Conservation (phyloP, 92 coral and sea anemone species). For the Porites rus region DNA sequence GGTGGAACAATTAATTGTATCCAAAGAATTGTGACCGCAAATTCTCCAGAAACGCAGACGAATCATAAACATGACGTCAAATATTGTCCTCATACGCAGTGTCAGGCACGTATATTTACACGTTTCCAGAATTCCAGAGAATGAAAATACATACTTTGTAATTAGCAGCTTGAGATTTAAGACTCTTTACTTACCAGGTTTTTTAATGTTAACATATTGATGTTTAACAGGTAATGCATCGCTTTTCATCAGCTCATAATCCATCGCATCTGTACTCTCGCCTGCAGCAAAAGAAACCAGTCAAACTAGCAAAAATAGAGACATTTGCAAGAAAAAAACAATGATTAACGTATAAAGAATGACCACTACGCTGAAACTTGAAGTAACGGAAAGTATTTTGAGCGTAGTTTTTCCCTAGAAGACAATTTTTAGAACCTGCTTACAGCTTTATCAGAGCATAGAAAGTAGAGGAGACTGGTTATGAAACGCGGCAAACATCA, state of each 20-base stretch:
- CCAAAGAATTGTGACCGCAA: background rate
- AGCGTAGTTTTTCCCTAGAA: too few relatives aligned
- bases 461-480: too few relatives aligned
- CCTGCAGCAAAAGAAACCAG: background rate
- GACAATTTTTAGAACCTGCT: too few relatives aligned
- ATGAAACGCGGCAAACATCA: too few relatives aligned
- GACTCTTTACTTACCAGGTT: background rate
- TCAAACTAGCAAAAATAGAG: background rate
- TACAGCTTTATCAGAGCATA: too few relatives aligned
- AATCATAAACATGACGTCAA: background rate
- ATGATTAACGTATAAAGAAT: too few relatives aligned
- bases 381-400: too few relatives aligned
- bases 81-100: background rate
- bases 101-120: background rate
- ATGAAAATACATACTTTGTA: background rate
- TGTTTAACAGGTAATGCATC: constrained; percentile 9
- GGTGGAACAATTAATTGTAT: background rate
- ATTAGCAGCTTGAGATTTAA: background rate
- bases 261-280: constrained; percentile 11
- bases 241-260: constrained; percentile 40
- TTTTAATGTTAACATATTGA: constrained; percentile 35
- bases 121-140: constrained; percentile 1
- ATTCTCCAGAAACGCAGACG: background rate
- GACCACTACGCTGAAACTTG: too few relatives aligned
- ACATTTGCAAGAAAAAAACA: too few relatives aligned